Evolutionary conservation across 1,140 invertebrate genomes (phyloP).

Genomic region (Lepidurus couesii): DNA sequence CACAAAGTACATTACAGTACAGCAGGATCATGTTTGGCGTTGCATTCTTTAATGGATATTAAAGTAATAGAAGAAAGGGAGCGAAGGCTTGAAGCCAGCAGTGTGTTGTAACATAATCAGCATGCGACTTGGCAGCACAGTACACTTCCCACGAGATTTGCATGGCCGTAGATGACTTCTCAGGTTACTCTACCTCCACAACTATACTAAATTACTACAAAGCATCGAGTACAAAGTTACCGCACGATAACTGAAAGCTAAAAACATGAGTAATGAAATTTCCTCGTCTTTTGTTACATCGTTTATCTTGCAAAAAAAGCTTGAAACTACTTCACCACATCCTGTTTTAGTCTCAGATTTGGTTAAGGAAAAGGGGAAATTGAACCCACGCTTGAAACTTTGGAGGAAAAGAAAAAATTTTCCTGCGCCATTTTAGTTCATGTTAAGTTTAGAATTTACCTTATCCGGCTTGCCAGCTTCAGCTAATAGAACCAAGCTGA

Average conservation of each 20-base stretch:
- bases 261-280: no score
- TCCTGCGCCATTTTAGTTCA: neutral
- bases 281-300: no score
- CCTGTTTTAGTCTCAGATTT: neutral
- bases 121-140: neutral
- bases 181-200: neutral
- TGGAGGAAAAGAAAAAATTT: neutral
- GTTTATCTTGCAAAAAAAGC: neutral
- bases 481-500: neutral
- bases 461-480: neutral
- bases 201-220: neutral
- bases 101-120: neutral
- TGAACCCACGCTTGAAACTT: neutral
- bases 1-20: neutral
- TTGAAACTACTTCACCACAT: neutral
- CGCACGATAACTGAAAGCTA: no score
- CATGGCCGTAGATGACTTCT: neutral
- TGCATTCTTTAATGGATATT: neutral
- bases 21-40: neutral
- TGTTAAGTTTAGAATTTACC: neutral
- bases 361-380: neutral
- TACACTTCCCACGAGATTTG: slow-evolving; percentile 12
- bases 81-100: neutral
- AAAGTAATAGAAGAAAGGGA: neutral
- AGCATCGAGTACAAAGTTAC: no score